phyloP scores from a whole-genome alignment of 2,113 vertebrate genomes.

The Mesembrinibis cayennensis region DNA sequence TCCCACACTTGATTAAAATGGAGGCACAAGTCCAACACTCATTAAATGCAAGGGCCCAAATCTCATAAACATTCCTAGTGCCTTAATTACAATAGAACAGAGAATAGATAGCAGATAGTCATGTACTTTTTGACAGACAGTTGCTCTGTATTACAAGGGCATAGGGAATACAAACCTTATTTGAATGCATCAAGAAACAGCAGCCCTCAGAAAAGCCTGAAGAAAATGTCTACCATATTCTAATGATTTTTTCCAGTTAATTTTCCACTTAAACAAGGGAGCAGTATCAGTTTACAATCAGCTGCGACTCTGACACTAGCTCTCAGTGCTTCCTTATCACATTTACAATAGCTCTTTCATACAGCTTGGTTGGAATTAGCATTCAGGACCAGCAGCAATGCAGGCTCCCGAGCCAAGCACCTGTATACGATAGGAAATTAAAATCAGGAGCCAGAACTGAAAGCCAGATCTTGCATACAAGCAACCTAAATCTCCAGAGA shows the following conservation, averaged over 20 bases:
- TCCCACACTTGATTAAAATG: slow-evolving; percentile 17
- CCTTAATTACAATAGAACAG: slow-evolving; percentile 21
- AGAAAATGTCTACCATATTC: slow-evolving; percentile 37
- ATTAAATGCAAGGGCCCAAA: slow-evolving; percentile 22
- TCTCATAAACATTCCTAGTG: slow-evolving; percentile 5
- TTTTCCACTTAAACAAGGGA: slow-evolving; percentile 58
- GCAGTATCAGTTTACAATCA: slow-evolving; percentile 47
- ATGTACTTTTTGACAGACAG: background rate
- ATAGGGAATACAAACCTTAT: background rate
- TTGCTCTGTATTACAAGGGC: slow-evolving; percentile 29
- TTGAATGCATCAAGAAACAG: background rate
- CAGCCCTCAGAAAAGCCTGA: background rate
- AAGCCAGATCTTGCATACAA: slow-evolving; percentile 26
- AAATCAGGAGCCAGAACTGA: slow-evolving; percentile 39
- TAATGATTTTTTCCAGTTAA: slow-evolving; percentile 44
- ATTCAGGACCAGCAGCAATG: slow-evolving; percentile 28
- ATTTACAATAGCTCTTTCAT: background rate
- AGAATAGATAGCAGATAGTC: background rate
- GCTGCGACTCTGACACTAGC: slow-evolving; percentile 6
- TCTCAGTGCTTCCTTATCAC: slow-evolving; percentile 48
- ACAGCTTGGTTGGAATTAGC: background rate
- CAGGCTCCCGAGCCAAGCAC: slow-evolving; percentile 30
- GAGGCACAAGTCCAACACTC: background rate
- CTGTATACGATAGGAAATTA: slow-evolving; percentile 9
- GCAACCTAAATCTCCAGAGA: background rate